Conservation (phyloP, 2,888 invertebrate species). For the Torymus tubicola region DNA sequence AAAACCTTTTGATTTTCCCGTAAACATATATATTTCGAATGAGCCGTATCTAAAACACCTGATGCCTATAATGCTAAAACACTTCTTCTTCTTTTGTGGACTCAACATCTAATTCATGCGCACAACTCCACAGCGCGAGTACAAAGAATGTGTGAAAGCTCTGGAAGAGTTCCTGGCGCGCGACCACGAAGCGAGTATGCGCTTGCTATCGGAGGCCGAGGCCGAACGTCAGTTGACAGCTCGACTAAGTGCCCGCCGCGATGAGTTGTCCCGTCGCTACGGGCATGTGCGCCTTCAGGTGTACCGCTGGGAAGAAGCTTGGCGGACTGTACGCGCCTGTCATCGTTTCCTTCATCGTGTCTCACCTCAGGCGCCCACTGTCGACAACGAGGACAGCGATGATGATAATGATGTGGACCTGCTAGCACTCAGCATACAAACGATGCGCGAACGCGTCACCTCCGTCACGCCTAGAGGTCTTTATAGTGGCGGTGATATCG, state of each 20-base stretch:
- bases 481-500: slow-evolving; percentile 18
- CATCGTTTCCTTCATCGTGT: slow-evolving; percentile 83
- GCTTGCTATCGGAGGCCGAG: slow-evolving; percentile 78
- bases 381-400: background rate
- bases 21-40: too few species aligned
- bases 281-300: slow-evolving; percentile 74
- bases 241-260: slow-evolving; percentile 59
- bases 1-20: too few species aligned
- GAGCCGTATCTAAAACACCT: slow-evolving; percentile 1
- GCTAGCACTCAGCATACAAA: slow-evolving; percentile 5
- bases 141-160: slow-evolving; percentile 78
- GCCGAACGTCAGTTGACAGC: slow-evolving; percentile 71
- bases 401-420: slow-evolving; percentile 31
- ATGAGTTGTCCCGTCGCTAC: slow-evolving; percentile 65
- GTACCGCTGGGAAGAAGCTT: slow-evolving; percentile 81
- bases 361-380: slow-evolving; percentile 75
- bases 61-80: too few species aligned
- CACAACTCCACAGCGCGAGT: slow-evolving; percentile 61
- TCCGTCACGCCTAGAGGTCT: background rate
- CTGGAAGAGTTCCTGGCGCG: slow-evolving; percentile 81
- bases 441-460: too few species aligned
- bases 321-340: slow-evolving; percentile 81
- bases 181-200: slow-evolving; percentile 81
- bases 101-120: too few species aligned
- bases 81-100: too few species aligned